Evolutionary conservation across 53 echinoderm and acorn worm species (phyloP).

Genomic region (Stichopus horrens): DNA sequence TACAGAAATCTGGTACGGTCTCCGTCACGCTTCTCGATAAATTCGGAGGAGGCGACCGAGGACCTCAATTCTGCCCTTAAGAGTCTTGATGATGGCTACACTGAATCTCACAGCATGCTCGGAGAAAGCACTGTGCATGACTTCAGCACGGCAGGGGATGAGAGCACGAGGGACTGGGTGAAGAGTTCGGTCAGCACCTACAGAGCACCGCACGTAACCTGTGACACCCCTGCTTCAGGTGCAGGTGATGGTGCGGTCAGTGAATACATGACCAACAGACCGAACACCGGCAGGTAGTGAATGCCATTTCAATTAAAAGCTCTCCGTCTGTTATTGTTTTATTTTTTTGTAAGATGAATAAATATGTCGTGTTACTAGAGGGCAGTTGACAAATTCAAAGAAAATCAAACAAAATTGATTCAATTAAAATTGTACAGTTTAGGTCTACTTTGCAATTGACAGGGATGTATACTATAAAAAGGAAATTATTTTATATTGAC

Average conservation of each 20-base stretch:
- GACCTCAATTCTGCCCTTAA: conserved; percentile 61
- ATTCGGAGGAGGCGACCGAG: conserved; percentile 60
- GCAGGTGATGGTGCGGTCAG: neutral
- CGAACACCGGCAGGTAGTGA: conserved; percentile 13
- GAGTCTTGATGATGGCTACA: neutral
- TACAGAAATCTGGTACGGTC: conserved; percentile 70
- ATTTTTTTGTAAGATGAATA: no score
- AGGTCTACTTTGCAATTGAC: no score
- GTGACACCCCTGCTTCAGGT: neutral
- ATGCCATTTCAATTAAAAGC: no score
- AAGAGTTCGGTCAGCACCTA: conserved; percentile 5
- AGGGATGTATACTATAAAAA: no score
- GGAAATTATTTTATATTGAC: no score
- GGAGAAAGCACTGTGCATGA: conserved; percentile 10
- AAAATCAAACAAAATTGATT: no score
- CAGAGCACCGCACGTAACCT: neutral
- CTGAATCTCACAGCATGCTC: neutral
- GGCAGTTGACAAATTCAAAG: no score
- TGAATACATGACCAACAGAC: neutral
- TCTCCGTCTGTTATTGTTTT: no score
- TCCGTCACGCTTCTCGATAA: conserved; percentile 65
- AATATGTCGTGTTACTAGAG: no score
- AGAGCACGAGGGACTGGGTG: conserved; percentile 25
- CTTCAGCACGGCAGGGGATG: neutral
- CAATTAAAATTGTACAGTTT: no score